Evolutionary conservation across 2,113 vertebrate species (phyloP), one percentile per base, ranked within the genome.

Genomic region (Verasper variegatus): DNA sequence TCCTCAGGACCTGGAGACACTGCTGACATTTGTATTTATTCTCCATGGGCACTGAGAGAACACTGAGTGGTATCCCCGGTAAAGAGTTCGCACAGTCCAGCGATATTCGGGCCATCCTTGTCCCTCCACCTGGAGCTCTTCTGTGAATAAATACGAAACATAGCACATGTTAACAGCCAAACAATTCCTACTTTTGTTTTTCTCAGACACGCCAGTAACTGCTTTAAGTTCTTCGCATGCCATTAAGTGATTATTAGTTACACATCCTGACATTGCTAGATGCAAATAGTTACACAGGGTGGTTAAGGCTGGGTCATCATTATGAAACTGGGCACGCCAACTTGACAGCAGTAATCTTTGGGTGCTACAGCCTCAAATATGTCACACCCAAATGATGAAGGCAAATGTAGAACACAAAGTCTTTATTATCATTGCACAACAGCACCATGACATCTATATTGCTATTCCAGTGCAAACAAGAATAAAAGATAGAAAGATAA

Each of bases 11-110:
- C 77, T 96, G 96, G 86, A 85, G 93, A 83, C 97, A 98, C 31
- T 96, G 95, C 0, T 96, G 96, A 78, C 97, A 99, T 87, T 97
- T 94, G 90, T 99, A 97, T 76, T 99, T 99, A 84, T 94, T 95
- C 82, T 98, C 97, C 68, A 97, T 91, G 70, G 94, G 95, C 23
- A 96, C 94, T 4, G 95, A 96, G 70, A 98, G 93, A 51, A 98
- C 96, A 62, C 92, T 95, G 89, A 91, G 96, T 2, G 96, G 95
- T 78, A 98, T 96, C 26, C 97, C 97, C 0, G 95, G 95, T 80
- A 96, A 94, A 71, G 94, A 94, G 49, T 90, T 93, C 62, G 93
- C 55, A 69, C 94, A 85, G 1, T 95, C 95, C 9, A 96, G 91
- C 18, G 94, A 95, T 26, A 92, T 91, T 9, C 85, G 86, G 3